Percentiles rank a stretch among this genome's conserved stretches.
These are phyloP conservation scores for Pluvianellus socialis DNA, from an alignment of 2,113 vertebrate genomes.

Conservation along the genomic window DNA sequence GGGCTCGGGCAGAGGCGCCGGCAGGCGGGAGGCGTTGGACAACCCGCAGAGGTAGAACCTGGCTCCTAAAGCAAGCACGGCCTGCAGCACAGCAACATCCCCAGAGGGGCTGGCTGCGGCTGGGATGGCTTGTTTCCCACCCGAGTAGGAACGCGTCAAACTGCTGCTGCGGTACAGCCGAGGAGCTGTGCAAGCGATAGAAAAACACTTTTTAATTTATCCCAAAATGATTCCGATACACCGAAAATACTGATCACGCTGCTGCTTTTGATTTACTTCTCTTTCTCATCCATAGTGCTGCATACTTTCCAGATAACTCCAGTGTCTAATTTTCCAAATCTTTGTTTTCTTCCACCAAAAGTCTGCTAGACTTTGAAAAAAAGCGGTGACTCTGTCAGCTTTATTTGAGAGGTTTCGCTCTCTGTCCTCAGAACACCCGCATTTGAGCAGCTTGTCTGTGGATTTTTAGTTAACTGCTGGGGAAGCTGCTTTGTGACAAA, in stretches of 20 bases:
- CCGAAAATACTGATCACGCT: background rate
- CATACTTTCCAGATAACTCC: background rate
- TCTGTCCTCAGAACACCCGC: background rate
- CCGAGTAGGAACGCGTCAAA: background rate
- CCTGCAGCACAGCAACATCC: rapidly evolving
- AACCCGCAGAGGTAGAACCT: background rate
- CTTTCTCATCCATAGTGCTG: background rate
- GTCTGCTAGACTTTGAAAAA: background rate
- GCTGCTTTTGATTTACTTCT: background rate
- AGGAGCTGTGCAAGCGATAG: background rate
- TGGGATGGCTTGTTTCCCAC: background rate
- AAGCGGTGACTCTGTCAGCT: background rate
- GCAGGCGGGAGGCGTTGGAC: background rate
- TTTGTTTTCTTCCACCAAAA: background rate
- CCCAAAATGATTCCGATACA: background rate
- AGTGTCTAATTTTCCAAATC: background rate
- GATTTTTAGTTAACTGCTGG: background rate
- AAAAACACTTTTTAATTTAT: background rate
- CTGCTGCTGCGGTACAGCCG: background rate
- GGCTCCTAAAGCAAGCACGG: rapidly evolving
- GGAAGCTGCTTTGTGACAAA: constrained; percentile 34
- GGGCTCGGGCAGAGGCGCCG: background rate
- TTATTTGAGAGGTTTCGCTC: background rate
- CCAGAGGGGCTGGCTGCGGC: background rate
- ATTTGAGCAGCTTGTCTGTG: background rate